Evolutionary conservation across 2,113 vertebrate genomes (phyloP).

Genomic region (Semicossyphus pulcher): DNA sequence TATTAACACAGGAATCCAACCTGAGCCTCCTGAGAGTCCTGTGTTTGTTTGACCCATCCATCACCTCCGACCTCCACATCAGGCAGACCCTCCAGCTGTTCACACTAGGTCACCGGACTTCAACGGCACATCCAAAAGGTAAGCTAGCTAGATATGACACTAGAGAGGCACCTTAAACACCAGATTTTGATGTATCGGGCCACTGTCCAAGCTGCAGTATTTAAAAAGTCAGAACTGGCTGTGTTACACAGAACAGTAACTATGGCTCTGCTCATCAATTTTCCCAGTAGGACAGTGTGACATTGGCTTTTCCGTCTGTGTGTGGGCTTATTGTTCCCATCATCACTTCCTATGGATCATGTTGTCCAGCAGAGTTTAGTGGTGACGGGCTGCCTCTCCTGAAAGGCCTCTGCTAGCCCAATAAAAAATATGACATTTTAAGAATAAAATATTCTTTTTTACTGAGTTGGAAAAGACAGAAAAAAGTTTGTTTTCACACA

Average conservation of each 20-base stretch:
- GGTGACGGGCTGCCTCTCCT: too few species aligned
- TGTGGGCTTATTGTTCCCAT: background rate
- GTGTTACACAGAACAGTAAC: background rate
- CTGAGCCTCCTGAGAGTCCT: too few species aligned
- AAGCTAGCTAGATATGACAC: background rate
- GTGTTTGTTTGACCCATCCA: background rate
- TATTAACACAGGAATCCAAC: too few species aligned
- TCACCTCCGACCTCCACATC: background rate
- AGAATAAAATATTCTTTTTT: too few species aligned
- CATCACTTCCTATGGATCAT: background rate
- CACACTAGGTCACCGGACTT: background rate
- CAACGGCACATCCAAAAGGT: background rate
- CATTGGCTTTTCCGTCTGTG: too few species aligned
- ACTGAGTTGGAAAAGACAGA: too few species aligned
- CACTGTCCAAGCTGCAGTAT: background rate
- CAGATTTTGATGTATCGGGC: background rate
- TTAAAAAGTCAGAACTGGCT: too few species aligned
- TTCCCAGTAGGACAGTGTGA: too few species aligned
- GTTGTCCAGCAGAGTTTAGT: background rate
- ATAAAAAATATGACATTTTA: background rate
- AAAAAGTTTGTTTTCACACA: background rate
- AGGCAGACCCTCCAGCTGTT: background rate
- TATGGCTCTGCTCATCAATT: background rate
- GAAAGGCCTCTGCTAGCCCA: background rate
- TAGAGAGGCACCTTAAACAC: too few species aligned